Evolutionary conservation across 2,888 invertebrate genomes (phyloP), one percentile per base, ranked within the genome.

Genomic region (Drosophila sordidapex): DNA sequence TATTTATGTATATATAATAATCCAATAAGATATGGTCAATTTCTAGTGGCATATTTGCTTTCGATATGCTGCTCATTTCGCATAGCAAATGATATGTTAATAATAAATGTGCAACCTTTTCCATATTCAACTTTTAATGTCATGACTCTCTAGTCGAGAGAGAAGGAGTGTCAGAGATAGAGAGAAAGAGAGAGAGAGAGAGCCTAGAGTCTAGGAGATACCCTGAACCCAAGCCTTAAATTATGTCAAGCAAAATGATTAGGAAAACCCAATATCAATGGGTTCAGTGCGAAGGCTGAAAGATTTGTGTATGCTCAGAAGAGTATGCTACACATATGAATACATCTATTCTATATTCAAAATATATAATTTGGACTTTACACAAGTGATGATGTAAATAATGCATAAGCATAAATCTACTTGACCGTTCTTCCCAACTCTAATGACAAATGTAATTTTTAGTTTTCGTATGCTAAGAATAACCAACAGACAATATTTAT

Each of bases 1-100:
- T 8, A 38, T 38, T 4, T 18, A 8, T 25, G 25, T 8, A 40
- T n/a, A 27, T 29, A 67, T 25, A 27, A 56, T 33, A 60, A 71
- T 53, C 36, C 46, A 46, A 46, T 15, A 46, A 53, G 38, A 38
- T n/a, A 38, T n/a, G 38, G 46, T 52, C 71, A 36, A 51, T 52
- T 70, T 69, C 18, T 11, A 11, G 29, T 25, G 15, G 25, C 15
- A 38, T 38, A 15, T 38, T 33, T 13, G 31, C 27, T 29, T n/a
- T 25, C 11, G 8, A 27, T 27, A 10, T 8, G 49, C 49, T 49
- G 49, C 25, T 13, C 27, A 49, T 15, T 49, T 25, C 18, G 49
- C 27, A n/a, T 29, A 6, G 29, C 29, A 51, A 51, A 49, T 49
- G 18, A 49, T 27, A 6, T 46, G 46, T 46, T 46, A 15, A 46